Evolutionary conservation across 2,797 vertebrate genomes (phyloP).

Genomic region (Coranthus polyacanthus): DNA sequence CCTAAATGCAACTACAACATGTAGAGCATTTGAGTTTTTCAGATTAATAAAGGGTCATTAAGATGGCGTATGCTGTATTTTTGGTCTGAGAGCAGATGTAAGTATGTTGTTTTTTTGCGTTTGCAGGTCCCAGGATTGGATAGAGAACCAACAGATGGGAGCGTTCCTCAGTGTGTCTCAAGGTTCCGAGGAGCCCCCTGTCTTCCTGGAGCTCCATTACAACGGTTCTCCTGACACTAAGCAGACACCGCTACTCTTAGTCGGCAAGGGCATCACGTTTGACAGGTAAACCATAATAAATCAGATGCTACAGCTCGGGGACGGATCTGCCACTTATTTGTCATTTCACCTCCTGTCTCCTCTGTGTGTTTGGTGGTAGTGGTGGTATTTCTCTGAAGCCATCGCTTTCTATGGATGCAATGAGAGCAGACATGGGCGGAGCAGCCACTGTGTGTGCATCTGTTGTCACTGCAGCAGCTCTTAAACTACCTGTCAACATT

Average conservation of each 20-base stretch:
- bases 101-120: neutral
- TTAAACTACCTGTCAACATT: constrained; percentile 92
- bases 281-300: constrained; percentile 88
- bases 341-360: neutral
- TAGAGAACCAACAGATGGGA: constrained; percentile 93
- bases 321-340: neutral
- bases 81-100: neutral
- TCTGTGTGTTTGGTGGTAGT: constrained; percentile 70
- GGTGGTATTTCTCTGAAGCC: constrained; percentile 98
- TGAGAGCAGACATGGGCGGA: constrained; percentile 98
- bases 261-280: constrained; percentile 98
- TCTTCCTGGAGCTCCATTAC: constrained; percentile 97
- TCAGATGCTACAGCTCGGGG: neutral
- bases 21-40: too few relatives aligned
- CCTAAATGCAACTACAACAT: too few relatives aligned
- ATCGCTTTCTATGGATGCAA: constrained; percentile 93
- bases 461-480: constrained; percentile 91
- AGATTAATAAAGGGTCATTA: too few relatives aligned
- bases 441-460: constrained; percentile 94
- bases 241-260: constrained; percentile 89
- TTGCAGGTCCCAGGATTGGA: constrained; percentile 90
- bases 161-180: constrained; percentile 95
- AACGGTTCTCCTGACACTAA: constrained; percentile 82
- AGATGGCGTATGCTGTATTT: too few relatives aligned
- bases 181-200: constrained; percentile 94